Evolutionary conservation across 2,888 invertebrate genomes (phyloP).

Genomic region (Crematogaster levior): DNA sequence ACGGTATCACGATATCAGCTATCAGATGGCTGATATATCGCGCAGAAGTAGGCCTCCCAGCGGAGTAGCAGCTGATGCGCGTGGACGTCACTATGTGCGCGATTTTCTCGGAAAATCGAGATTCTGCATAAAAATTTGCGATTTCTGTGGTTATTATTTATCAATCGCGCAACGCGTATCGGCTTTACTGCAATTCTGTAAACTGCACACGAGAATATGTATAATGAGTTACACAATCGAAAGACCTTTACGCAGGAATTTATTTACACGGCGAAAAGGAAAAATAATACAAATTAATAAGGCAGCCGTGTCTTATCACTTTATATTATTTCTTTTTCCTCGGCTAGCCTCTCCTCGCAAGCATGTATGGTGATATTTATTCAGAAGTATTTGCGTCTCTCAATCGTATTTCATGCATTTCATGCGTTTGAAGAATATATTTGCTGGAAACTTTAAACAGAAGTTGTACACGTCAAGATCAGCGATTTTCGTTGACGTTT

Average conservation of each 20-base stretch:
- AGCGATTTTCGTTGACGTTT: background rate
- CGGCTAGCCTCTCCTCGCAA: background rate
- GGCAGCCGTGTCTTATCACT: constrained; percentile 1
- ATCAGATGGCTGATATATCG: constrained; percentile 31
- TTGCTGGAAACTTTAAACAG: background rate
- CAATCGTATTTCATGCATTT: background rate
- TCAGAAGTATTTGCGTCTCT: constrained; percentile 1
- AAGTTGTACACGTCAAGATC: background rate
- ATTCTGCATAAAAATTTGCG: constrained; percentile 14
- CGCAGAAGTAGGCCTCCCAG: constrained; percentile 10
- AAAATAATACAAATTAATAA: constrained; percentile 6
- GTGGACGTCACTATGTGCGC: no score
- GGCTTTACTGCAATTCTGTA: constrained; percentile 13
- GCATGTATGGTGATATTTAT: background rate
- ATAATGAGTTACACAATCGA: constrained; percentile 6
- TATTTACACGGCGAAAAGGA: background rate
- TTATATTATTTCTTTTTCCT: background rate
- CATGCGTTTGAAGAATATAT: background rate
- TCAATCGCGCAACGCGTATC: background rate
- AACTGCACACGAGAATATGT: background rate
- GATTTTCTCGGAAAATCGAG: constrained; percentile 14
- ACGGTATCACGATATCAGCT: constrained; percentile 17
- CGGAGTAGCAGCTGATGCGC: background rate
- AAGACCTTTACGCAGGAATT: constrained; percentile 31
- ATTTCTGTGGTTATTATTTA: constrained; percentile 18